Base-by-base conservation (phyloP, 2,113 vertebrate genomes). In the Chrysemys picta region DNA sequence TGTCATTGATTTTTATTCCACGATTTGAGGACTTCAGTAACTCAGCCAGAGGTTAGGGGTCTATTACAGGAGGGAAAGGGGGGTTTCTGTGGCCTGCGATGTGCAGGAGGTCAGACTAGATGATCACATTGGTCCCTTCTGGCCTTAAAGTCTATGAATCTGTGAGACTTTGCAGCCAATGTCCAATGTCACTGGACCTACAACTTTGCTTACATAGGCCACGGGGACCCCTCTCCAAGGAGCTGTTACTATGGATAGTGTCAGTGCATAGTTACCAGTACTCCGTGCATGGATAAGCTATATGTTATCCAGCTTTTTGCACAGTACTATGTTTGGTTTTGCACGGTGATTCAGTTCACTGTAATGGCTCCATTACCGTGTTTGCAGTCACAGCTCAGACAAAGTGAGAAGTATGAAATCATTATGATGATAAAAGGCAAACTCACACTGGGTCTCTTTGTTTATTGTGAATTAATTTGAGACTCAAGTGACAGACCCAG, bases 381-480 rank as follows among this genome's bases (percentile, higher is more conserved):
- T 69, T 69, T n/a, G 31, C 35, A 2, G 52, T 59, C 59, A 56
- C 45, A 47, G 80, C 76, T 72, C 1, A 0, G 45, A 24, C n/a
- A 42, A 75, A 10, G 9, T 75, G 69, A 75, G 69, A 75, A 42
- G n/a, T 38, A 12, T 5, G 19, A 38, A 38, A 22, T 72, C n/a
- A 31, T 38, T 8, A n/a, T 38, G 8, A 72, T 38, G 65, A n/a
- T 38, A 72, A 72, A 75, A 75, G 38, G 69, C 87, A 85, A 65
- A 50, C 65, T 53, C 56, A 85, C 1, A 0, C 27, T 0, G 1
- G 21, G 91, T n/a, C 22, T 75, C 38, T 42, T 38, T 31, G 42
- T 50, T 94, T 27, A 3, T 56, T 91, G n/a, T 91, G 57, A 62
- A 78, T 94, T 90, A 50, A 91, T 90, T 80, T 88, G 89, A 81